Base-by-base conservation (phyloP, 2,113 vertebrate species). In the Octodon degus region DNA sequence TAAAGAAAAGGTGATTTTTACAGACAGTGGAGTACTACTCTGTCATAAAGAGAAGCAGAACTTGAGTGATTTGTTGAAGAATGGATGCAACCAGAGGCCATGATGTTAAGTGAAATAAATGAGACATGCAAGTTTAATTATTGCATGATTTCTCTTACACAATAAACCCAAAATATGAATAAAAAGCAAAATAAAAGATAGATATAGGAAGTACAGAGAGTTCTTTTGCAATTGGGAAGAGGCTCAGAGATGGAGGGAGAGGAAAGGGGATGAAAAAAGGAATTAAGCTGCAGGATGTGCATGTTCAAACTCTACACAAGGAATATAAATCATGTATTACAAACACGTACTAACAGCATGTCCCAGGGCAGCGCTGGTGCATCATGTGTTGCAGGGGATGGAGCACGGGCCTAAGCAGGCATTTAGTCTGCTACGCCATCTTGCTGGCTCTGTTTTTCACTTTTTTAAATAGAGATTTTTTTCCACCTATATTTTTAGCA, bases 401-500 rank as follows among this genome's bases (percentile, higher is more conserved):
- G 55, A 58, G 2, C 55, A 58, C 17, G 2, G 2, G 17, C 55
- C 55, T 19, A 58, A 19, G 55, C 55, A 19, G 55, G 55, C 55
- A 58, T 17, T 58, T 19, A 58, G 55, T 58, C 55, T 16, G 4
- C 55, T 58, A 16, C 4, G 55, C 55, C 16, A 58, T 16, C 55
- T 19, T 58, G 55, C 55, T 58, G 55, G 55, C 24, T 95, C 80
- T 76, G 89, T 70, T 84, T 85, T 53, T 74, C 60, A 81, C 5
- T 32, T 63, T 80, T 84, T 89, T 50, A 88, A 87, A 88, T 4
- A 70, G 8, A 63, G 11, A 43, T 53, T 95, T 90, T 83, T 90
- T 83, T 84, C 43, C 20, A 47, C 43, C 60, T 95, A 14, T 60
- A 65, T 68, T 90, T 93, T 37, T 77, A 90, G 50, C 32, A 5